Conservation (phyloP, 2,113 vertebrate genomes). For the Melanerpes formicivorus region DNA sequence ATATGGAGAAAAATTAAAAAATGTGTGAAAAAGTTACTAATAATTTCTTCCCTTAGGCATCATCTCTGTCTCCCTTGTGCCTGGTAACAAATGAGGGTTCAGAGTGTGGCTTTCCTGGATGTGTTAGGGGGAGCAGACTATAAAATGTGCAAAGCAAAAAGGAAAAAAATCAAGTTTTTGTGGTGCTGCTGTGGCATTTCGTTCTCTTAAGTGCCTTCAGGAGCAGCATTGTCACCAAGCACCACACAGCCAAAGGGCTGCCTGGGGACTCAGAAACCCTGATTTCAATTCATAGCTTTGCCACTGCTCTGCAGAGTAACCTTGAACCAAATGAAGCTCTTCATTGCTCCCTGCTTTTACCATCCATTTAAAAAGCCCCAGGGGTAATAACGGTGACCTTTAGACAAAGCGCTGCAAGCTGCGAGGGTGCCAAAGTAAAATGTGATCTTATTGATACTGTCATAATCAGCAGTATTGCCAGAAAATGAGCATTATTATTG, state of each 20-base stretch:
- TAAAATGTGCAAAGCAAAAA: neutral
- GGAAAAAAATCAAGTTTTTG: neutral
- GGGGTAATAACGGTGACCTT: neutral
- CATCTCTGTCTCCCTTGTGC: neutral
- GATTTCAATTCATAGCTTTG: slow-evolving; percentile 27
- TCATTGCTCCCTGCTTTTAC: neutral
- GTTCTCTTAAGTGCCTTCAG: neutral
- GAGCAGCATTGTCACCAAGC: neutral
- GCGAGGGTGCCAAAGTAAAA: neutral
- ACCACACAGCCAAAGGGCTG: neutral
- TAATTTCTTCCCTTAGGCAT: neutral
- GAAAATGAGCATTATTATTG: neutral
- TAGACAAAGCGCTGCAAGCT: neutral
- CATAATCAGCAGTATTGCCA: neutral
- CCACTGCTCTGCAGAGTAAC: neutral
- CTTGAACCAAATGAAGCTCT: slow-evolving; percentile 39
- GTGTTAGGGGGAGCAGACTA: neutral
- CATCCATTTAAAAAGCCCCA: neutral
- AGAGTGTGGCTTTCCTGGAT: neutral
- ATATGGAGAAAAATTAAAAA: neutral
- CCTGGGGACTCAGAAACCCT: neutral
- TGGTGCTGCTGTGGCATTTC: neutral
- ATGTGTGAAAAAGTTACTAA: neutral
- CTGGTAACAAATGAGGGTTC: neutral
- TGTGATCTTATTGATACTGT: neutral